Evolutionary conservation across 2,797 vertebrate species (phyloP), one percentile per base, ranked within the genome.

Genomic region (Rhyacichthys aspro): DNA sequence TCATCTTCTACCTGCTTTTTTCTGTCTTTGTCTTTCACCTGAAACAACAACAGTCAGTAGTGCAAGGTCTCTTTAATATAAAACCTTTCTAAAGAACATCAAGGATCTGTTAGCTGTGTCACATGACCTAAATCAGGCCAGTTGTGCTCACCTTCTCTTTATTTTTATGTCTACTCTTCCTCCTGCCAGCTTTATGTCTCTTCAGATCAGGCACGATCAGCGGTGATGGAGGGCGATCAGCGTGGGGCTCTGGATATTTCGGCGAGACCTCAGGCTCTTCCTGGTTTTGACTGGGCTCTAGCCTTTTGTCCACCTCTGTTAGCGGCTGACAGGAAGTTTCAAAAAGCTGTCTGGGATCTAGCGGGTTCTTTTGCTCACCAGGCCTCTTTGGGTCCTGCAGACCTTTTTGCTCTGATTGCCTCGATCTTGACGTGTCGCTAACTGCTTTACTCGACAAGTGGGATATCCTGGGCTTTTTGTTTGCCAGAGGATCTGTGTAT

Each of bases 401-500:
- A 53, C 74, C 11, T 0, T 86, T 89, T 2, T 84, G 81, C 1
- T 90, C 86, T 39, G 90, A 67, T 0, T 70, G 41, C 3, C 65
- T 89, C 34, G 68, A n/a, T 38, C 41, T 55, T 0, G 59, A 65
- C 55, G 86, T 92, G 61, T 90, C 91, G 0, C 91, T 90, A 41
- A 85, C 84, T 1, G 81, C 61, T 66, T 93, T 92, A 74, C 91
- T 90, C 3, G 92, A 79, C 59, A 95, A 48, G 56, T 91, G 96
- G 0, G 96, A 97, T 46, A 98, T 94, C 70, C 96, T 83, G 59
- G 92, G 93, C 73, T 94, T 96, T 83, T 96, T 98, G 77, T 63
- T 94, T 72, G 87, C 82, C 72, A 95, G 55, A 0, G 95, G 94
- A 67, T 97, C 94, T 0, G 93, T 93, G 74, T 94, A 94, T 5